A percentile compares a stretch with the other conserved stretches of the same genome.
Evolutionary conservation across 2,113 vertebrate species (phyloP).

Genomic region (Myrmecophaga tridactyla): DNA sequence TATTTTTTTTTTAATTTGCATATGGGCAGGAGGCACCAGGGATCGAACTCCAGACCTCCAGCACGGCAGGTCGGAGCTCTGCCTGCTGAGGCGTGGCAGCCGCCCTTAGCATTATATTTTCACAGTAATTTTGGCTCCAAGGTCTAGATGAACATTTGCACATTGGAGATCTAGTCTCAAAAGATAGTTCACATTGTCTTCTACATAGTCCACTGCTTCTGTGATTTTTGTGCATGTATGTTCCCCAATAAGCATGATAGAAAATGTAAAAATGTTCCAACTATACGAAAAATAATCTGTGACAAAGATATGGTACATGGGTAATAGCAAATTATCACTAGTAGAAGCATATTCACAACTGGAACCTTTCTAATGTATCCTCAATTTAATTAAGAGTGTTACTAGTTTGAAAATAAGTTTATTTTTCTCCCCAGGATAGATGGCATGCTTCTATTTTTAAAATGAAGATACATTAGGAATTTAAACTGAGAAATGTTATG

Average conservation of each 20-base stretch:
- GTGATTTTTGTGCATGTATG: neutral
- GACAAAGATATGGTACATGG: neutral
- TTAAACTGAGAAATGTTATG: neutral
- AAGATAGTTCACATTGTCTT: neutral
- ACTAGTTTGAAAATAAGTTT: neutral
- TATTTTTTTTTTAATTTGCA: too few species aligned
- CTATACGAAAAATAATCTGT: neutral
- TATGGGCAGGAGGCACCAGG: too few species aligned
- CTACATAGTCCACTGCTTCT: neutral
- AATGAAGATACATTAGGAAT: neutral
- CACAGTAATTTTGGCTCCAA: neutral
- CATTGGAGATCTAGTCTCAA: neutral
- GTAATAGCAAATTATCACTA: neutral
- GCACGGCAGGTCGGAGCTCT: too few species aligned
- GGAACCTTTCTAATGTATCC: neutral
- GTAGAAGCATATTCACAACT: neutral
- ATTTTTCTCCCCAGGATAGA: neutral
- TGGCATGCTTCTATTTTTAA: neutral
- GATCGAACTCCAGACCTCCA: too few species aligned
- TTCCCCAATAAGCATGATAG: neutral
- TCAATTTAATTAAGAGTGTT: neutral
- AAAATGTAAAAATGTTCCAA: neutral
- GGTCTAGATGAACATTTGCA: neutral
- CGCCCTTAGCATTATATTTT: slow-evolving; percentile 13
- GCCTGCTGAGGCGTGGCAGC: too few species aligned